A percentile compares a stretch with the other conserved stretches of the same genome.
phyloP scores from a whole-genome alignment of 2,113 vertebrate genomes.

The Scartelaos histophorus region DNA sequence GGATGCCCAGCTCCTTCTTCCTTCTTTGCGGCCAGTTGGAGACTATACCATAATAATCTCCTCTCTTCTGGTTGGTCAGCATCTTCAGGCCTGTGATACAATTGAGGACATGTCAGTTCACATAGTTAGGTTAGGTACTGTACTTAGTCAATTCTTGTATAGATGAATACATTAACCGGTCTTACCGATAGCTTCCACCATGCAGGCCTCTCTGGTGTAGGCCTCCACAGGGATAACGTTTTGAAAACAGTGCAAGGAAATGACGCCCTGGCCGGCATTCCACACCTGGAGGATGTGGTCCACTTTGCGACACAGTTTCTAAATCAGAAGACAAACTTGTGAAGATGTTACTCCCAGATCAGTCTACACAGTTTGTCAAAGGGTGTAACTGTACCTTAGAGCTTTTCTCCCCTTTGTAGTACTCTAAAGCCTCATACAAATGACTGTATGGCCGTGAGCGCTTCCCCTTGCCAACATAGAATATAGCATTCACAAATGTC shows the following conservation, averaged over 20 bases:
- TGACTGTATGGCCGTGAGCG: slow-evolving; percentile 86
- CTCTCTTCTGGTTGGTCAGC: slow-evolving; percentile 88
- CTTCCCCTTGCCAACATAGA: slow-evolving; percentile 93
- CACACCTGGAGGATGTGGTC: slow-evolving; percentile 89
- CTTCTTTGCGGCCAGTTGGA: slow-evolving; percentile 77
- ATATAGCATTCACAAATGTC: slow-evolving; percentile 84
- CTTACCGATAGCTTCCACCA: slow-evolving; percentile 90
- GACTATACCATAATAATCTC: slow-evolving; percentile 83
- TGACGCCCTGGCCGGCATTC: slow-evolving; percentile 78
- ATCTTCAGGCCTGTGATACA: slow-evolving; percentile 78
- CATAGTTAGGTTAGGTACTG: not conserved
- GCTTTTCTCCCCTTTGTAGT: slow-evolving; percentile 68
- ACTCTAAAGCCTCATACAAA: slow-evolving; percentile 83
- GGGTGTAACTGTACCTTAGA: slow-evolving; percentile 62
- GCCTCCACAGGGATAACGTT: slow-evolving; percentile 86
- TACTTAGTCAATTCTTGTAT: no score
- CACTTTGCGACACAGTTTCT: slow-evolving; percentile 85
- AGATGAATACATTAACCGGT: not conserved
- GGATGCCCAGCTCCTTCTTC: slow-evolving; percentile 80
- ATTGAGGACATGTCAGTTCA: not conserved
- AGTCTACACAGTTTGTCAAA: not conserved
- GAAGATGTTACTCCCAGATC: not conserved
- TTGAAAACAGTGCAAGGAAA: slow-evolving; percentile 93
- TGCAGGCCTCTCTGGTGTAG: slow-evolving; percentile 87
- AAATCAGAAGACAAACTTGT: not conserved